Percentiles rank a stretch among this genome's conserved stretches.
phyloP scores from a whole-genome alignment of 2,888 invertebrate genomes.

The Smittia sp. region DNA sequence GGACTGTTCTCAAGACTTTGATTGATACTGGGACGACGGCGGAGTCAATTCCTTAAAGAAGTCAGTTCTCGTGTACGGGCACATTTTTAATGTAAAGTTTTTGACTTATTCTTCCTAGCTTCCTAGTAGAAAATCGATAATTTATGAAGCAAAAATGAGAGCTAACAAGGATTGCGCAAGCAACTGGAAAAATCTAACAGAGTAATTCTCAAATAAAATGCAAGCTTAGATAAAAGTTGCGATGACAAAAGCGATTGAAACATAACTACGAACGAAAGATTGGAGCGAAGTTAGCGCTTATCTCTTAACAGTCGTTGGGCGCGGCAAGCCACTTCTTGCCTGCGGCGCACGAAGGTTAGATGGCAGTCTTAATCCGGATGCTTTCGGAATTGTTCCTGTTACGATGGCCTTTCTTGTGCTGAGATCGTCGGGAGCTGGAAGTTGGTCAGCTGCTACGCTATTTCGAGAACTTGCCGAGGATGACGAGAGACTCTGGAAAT shows the following conservation, averaged over 20 bases:
- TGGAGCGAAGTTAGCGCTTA: background rate
- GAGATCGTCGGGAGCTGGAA: background rate
- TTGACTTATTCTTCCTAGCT: too few species aligned
- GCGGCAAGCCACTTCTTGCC: conserved; percentile 50
- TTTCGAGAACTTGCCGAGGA: conserved; percentile 40
- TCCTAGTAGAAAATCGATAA: too few species aligned
- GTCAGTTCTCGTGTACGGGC: too few species aligned
- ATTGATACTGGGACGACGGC: too few species aligned
- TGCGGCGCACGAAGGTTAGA: conserved; percentile 44
- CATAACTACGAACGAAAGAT: background rate
- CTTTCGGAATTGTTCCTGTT: conserved; percentile 48
- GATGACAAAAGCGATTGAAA: background rate
- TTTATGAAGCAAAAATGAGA: too few species aligned
- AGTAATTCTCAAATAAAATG: too few species aligned
- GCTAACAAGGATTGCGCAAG: too few species aligned
- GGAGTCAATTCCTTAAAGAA: too few species aligned
- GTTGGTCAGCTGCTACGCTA: conserved; percentile 20
- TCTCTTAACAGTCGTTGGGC: conserved; percentile 42
- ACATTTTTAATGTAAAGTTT: too few species aligned
- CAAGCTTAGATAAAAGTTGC: background rate
- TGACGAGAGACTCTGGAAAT: conserved; percentile 35
- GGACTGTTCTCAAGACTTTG: too few species aligned
- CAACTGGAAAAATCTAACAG: too few species aligned
- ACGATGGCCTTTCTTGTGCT: background rate
- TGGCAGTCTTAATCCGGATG: conserved; percentile 50